These are phyloP conservation scores for Melolontha melolontha DNA, from an alignment of 2,888 invertebrate genomes.

Conservation along the genomic window DNA sequence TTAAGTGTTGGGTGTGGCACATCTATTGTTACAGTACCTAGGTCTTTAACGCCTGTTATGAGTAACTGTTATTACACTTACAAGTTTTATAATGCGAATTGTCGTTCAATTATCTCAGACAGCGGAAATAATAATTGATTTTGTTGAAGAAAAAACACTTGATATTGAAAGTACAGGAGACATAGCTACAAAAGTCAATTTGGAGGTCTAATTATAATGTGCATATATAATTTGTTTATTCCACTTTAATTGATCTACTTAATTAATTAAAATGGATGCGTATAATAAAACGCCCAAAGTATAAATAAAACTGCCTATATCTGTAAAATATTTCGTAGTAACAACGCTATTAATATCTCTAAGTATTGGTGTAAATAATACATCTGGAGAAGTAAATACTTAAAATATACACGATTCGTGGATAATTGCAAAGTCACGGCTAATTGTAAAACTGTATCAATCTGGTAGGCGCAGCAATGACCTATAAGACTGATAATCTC, in stretches of 20 bases:
- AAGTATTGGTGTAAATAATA: conserved; percentile 7
- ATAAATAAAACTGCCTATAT: neutral
- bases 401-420: neutral
- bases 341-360: neutral
- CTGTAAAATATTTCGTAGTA: conserved; percentile 17
- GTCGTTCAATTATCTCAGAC: no score
- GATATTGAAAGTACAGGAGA: no score
- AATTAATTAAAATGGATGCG: conserved; percentile 15
- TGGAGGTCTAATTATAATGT: no score
- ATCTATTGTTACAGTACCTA: no score
- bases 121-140: no score
- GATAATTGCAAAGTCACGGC: conserved; percentile 2
- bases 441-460: conserved; percentile 15
- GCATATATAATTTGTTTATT: neutral
- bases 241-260: neutral
- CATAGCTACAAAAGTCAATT: no score
- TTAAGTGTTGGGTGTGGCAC: no score
- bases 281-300: neutral
- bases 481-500: conserved; percentile 14
- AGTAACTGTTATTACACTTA: no score
- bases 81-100: no score
- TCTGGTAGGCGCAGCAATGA: conserved; percentile 15
- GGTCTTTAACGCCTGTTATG: no score
- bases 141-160: no score
- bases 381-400: neutral